Evolutionary conservation across 2,113 vertebrate species (phyloP).

Genomic region (Spea multiplicata): DNA sequence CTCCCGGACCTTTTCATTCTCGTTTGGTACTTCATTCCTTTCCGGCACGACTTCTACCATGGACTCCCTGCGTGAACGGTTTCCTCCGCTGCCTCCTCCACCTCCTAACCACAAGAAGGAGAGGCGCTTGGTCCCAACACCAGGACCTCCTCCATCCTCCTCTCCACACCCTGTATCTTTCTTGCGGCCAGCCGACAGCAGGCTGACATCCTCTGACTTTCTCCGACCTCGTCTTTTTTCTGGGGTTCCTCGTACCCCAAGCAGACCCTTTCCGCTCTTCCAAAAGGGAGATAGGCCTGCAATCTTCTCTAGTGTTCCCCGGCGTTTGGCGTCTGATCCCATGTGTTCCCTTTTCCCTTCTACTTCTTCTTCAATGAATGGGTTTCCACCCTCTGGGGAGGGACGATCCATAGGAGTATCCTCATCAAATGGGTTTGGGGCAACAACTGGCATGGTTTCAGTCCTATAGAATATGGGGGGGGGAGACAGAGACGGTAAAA

Average conservation of each 20-base stretch:
- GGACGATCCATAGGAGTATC: slow-evolving; percentile 55
- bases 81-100: slow-evolving; percentile 48
- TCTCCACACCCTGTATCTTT: slow-evolving; percentile 25
- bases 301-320: slow-evolving; percentile 78
- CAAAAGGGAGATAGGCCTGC: slow-evolving; percentile 79
- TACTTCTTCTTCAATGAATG: slow-evolving; percentile 4
- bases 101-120: slow-evolving; percentile 36
- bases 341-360: slow-evolving; percentile 29
- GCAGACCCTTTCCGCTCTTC: slow-evolving; percentile 61
- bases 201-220: slow-evolving; percentile 77
- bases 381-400: slow-evolving; percentile 48
- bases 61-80: slow-evolving; percentile 68
- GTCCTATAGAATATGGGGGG: slow-evolving; percentile 7
- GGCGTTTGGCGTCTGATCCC: slow-evolving; percentile 53
- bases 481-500: slow-evolving; percentile 63
- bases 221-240: slow-evolving; percentile 65
- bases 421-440: slow-evolving; percentile 60
- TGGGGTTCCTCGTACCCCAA: slow-evolving; percentile 60
- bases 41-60: slow-evolving; percentile 62
- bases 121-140: slow-evolving; percentile 54
- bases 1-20: slow-evolving; percentile 69
- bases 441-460: slow-evolving; percentile 30
- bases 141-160: slow-evolving; percentile 58
- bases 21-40: slow-evolving; percentile 45
- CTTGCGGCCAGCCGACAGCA: slow-evolving; percentile 67